phyloP scores from a whole-genome alignment of 2,888 invertebrate genomes.

The Thysanoteuthis rhombus region DNA sequence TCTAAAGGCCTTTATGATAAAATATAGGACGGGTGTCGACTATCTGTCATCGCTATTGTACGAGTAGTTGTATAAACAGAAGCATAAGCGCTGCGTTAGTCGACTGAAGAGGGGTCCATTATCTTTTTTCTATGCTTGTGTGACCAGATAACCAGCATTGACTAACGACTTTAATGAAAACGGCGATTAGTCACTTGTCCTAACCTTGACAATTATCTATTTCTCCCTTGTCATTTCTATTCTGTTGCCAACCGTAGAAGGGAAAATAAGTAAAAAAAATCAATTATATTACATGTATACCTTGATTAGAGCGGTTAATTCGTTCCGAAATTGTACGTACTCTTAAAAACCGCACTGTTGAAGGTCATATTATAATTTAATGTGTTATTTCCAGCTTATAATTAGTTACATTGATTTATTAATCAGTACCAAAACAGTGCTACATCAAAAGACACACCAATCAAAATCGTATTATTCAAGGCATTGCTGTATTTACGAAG shows the following conservation, averaged over 20 bases:
- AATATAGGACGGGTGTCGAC: background rate
- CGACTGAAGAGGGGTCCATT: background rate
- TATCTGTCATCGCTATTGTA: background rate
- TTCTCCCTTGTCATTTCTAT: background rate
- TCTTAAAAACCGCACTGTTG: too few species aligned
- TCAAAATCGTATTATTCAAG: too few species aligned
- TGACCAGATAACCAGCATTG: background rate
- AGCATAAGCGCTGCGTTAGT: background rate
- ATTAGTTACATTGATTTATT: too few species aligned
- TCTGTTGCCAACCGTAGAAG: background rate
- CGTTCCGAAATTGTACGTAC: too few species aligned
- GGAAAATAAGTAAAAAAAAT: background rate
- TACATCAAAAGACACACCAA: too few species aligned
- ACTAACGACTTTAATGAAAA: background rate
- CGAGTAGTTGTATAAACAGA: background rate
- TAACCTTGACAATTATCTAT: background rate
- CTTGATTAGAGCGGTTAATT: too few species aligned
- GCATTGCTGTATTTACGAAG: too few species aligned
- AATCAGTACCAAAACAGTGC: too few species aligned
- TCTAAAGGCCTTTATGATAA: too few species aligned
- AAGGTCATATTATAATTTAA: too few species aligned
- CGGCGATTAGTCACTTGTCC: background rate
- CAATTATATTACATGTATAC: background rate
- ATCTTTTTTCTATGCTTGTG: background rate
- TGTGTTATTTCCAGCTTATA: too few species aligned